Evolutionary conservation across 1,140 invertebrate genomes (phyloP), one percentile per base, ranked within the genome.

Genomic region (Probaryconus sp.): DNA sequence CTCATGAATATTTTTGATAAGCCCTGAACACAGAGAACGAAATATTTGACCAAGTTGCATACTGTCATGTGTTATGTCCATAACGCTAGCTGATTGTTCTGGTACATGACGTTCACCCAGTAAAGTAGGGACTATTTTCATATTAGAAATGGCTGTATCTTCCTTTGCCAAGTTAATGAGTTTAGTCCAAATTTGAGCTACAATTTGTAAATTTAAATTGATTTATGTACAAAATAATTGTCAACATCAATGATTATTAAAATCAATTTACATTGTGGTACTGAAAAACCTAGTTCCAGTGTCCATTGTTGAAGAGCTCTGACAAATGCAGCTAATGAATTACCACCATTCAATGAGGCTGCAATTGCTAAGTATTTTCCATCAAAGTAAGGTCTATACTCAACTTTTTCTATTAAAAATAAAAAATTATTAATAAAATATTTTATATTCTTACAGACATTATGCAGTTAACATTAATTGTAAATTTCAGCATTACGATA

Each of bases 281-380:
- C 90, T 30, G 91, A 90, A 85, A 91, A 92, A 33, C 94, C 94
- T 50, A 96, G 88, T 61, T 93, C 92, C 51, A 92, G 82, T 47
- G 91, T 91, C 95, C 95, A 96, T 65, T 94, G 91, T 76, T 94
- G 93, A n/a, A 96, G 77, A 88, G 92, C 94, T 79, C 91, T 91
- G 0, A 96, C 93, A 87, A 96, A 96, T 1, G 92, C 91, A 0
- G 93, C 93, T 7, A 97, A 83, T n/a, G 91, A 91, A 88, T 97
- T 97, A 10, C 95, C 95, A 3, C 95, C 95, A 87, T 96, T 97
- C 10, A 97, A 85, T 9, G 94, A 95, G 16, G 95, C 95, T 11
- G 94, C 95, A 2, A 96, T 93, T 2, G 94, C 93, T 58, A 97
- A 83, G 86, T 93, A 95, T 43, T 90, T 90, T 3, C 90, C 90